These are phyloP conservation scores for Scalopus aquaticus DNA, from an alignment of 2,113 vertebrate species.

Conservation along the genomic window DNA sequence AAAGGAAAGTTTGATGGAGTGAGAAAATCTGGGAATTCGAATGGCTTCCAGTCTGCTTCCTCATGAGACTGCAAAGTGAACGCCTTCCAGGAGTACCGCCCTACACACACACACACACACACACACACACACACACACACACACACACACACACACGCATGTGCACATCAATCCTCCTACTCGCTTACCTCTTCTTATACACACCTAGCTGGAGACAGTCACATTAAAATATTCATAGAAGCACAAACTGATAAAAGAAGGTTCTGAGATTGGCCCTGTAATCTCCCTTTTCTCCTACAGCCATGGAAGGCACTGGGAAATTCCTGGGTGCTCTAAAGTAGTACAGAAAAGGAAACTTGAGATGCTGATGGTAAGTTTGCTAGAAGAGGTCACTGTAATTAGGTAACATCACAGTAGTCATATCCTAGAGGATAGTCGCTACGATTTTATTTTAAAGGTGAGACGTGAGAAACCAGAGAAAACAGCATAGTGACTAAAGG, in stretches of 20 bases:
- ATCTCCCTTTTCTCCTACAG: background rate
- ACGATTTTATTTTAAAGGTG: background rate
- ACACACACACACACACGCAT: background rate
- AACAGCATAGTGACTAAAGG: background rate
- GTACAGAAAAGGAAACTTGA: background rate
- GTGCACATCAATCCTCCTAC: too few species aligned
- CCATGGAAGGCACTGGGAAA: background rate
- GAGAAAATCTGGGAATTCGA: background rate
- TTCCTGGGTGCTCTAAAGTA: background rate
- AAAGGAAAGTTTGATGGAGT: background rate
- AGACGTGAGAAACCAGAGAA: background rate
- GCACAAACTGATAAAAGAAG: background rate
- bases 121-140: background rate
- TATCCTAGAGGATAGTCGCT: background rate
- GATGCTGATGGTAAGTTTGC: background rate
- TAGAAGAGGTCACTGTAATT: constrained; percentile 20
- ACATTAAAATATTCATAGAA: background rate
- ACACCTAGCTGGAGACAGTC: background rate
- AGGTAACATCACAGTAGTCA: background rate
- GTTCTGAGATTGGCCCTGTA: background rate
- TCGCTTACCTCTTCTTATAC: background rate
- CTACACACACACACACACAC: background rate
- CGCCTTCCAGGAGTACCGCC: background rate
- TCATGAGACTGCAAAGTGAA: background rate
- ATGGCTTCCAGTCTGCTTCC: background rate